These are phyloP conservation scores for Microtus richardsoni DNA, from an alignment of 2,113 vertebrate genomes.

Conservation along the genomic window DNA sequence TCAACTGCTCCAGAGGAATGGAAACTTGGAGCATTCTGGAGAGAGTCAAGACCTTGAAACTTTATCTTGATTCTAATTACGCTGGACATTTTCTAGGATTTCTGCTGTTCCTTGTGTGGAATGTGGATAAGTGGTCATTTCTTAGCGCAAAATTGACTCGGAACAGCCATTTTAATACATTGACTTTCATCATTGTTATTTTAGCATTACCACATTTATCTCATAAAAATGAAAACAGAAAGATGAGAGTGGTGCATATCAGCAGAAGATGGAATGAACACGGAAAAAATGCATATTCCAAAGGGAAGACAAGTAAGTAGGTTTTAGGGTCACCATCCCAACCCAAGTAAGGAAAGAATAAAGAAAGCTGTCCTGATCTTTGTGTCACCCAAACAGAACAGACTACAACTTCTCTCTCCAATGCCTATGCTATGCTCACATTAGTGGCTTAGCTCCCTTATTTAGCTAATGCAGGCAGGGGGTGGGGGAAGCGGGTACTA, in stretches of 20 bases:
- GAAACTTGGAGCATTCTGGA: background rate
- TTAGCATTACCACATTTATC: background rate
- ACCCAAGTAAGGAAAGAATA: background rate
- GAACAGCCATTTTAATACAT: background rate
- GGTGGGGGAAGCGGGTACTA: no score
- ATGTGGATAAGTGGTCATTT: background rate
- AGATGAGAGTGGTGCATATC: no score
- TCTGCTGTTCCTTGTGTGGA: background rate
- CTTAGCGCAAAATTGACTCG: background rate
- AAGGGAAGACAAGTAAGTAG: rapidly evolving
- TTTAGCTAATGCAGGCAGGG: no score
- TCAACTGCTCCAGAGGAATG: background rate
- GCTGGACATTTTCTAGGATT: background rate
- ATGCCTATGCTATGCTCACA: background rate
- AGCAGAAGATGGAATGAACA: background rate
- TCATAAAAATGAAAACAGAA: background rate
- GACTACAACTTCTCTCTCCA: background rate
- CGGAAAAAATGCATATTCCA: rapidly evolving
- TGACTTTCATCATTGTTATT: background rate
- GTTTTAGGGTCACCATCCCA: rapidly evolving
- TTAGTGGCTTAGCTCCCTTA: background rate
- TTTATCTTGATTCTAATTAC: background rate
- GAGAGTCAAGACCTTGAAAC: background rate
- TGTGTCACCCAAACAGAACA: background rate
- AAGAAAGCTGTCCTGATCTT: background rate